A percentile compares a stretch with the other conserved stretches of the same genome.
Evolutionary conservation across 2,113 vertebrate genomes (phyloP).

Genomic region (Triplophysa dalaica): DNA sequence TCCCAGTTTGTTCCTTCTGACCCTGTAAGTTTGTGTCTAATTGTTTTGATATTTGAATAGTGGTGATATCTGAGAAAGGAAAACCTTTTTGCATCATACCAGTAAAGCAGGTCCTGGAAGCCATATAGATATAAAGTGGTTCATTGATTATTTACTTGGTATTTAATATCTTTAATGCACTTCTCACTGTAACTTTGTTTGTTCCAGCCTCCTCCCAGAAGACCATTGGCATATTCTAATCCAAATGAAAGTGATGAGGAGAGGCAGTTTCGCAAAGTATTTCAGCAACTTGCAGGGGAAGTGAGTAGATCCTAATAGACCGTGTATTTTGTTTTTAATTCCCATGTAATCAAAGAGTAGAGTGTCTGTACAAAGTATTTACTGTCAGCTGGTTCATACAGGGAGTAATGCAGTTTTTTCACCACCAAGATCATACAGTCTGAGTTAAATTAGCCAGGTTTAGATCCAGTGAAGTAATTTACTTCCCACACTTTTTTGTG

Average conservation of each 20-base stretch:
- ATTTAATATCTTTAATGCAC: conserved; percentile 17
- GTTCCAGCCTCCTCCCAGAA: conserved; percentile 66
- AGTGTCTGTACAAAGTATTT: not conserved
- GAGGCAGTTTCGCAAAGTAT: conserved; percentile 79
- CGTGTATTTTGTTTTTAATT: not conserved
- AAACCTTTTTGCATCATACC: not conserved
- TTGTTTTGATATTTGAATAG: not conserved
- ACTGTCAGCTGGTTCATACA: not conserved
- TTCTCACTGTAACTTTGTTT: conserved; percentile 17
- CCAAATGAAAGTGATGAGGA: conserved; percentile 81
- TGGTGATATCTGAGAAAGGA: not conserved
- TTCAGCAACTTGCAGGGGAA: conserved; percentile 86
- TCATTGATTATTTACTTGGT: not conserved
- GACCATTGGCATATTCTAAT: conserved; percentile 65
- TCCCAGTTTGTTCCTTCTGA: conserved; percentile 57
- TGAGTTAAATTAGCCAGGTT: not conserved
- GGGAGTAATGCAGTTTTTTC: not conserved
- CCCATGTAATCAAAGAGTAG: not conserved
- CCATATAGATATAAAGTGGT: not conserved
- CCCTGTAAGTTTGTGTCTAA: conserved; percentile 64
- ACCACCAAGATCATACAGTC: not conserved
- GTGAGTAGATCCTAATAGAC: conserved; percentile 67
- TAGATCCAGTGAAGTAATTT: not conserved
- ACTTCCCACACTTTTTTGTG: not conserved
- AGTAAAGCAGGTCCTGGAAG: not conserved